Evolutionary conservation across 1,140 invertebrate genomes (phyloP), one percentile per base, ranked within the genome.

Genomic region (Diorhabda sublineata): DNA sequence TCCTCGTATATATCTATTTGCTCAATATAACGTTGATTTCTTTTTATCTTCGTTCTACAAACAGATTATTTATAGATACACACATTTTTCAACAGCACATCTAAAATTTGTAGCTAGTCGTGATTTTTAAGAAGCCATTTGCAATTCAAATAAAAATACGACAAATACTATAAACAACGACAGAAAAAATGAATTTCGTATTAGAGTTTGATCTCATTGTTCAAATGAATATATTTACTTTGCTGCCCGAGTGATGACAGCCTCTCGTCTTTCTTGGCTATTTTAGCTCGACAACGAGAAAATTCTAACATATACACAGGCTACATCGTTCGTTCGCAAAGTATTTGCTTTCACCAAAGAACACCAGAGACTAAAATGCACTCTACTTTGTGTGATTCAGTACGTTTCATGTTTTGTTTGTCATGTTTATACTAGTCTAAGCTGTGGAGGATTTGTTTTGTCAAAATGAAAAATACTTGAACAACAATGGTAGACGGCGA

Each of bases 391-490:
- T 52, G 47, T 52, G 47, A 52, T 52, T 52, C 47, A 52, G 47
- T 52, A 52, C 47, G 47, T 52, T 52, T 52, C 47, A 52, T 52
- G 47, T 52, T 52, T 52, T 52, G 47, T 52, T 52, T 52, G 47
- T 52, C 47, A 52, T 52, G 47, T 52, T 52, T 52, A 52, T 52
- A 52, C 47, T 6, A 52, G 47, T 52, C 47, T 52, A 52, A 52
- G 47, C 47, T 52, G 47, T 52, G 4, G 47, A 52, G 47, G 47
- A 52, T 52, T 52, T 52, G 47, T 52, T 52, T 52, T 52, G 47
- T 52, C 47, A 52, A 52, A 52, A 52, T 52, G 47, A 52, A 52
- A 52, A 52, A 52, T 52, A 52, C 47, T 52, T 52, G 47, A 52
- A 52, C 47, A 52, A 52, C 47, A 52, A 52, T 52, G n/a, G 47